A percentile compares a stretch with the other conserved stretches of the same genome.
phyloP scores from a whole-genome alignment of 2,797 vertebrate species.

The Lacerta bilineata region DNA sequence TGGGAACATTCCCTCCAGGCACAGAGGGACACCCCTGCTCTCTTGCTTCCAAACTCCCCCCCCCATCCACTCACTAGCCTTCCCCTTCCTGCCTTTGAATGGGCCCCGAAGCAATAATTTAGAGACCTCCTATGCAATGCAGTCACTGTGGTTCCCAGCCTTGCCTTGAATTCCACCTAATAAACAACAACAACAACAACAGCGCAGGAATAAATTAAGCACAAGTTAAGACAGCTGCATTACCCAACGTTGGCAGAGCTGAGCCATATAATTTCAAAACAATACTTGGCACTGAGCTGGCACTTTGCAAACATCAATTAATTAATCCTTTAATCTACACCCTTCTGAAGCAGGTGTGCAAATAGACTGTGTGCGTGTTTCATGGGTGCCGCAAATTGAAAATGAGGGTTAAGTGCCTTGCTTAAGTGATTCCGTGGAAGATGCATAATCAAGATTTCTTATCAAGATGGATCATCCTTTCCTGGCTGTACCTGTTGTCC shows the following conservation, averaged over 20 bases:
- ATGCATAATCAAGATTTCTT: background rate
- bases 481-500: no score
- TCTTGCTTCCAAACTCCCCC: background rate
- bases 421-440: background rate
- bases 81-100: no score
- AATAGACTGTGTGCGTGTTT: background rate
- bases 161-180: background rate
- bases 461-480: background rate
- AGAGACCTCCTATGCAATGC: no score
- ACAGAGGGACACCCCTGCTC: background rate
- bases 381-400: background rate
- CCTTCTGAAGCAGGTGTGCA: background rate
- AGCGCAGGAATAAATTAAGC: background rate
- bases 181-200: background rate
- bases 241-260: background rate
- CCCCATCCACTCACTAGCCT: no score
- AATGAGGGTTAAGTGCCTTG: background rate
- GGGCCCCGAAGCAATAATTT: background rate
- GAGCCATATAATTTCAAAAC: background rate
- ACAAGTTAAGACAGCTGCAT: background rate
- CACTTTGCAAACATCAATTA: background rate
- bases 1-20: background rate
- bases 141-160: background rate
- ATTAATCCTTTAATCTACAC: slow-evolving; percentile 1
- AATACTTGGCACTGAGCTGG: background rate